Percentiles rank a stretch among this genome's conserved stretches.
Evolutionary conservation across 2,888 invertebrate species (phyloP).

Genomic region (Drepana falcataria): DNA sequence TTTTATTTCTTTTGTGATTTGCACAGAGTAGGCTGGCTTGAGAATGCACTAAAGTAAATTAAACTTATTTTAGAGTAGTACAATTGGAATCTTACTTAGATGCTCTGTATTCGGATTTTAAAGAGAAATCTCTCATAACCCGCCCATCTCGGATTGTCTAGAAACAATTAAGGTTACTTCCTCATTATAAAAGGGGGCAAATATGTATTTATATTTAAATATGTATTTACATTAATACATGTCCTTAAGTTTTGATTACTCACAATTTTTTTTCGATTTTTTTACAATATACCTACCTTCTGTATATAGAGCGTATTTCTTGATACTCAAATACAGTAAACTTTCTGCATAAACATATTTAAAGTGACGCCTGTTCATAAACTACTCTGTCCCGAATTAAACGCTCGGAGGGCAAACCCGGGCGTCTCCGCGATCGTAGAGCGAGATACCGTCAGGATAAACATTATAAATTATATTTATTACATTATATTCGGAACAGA

Average conservation of each 20-base stretch:
- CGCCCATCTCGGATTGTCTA: too few species aligned
- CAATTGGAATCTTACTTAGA: constrained; percentile 9
- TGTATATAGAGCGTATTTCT: too few species aligned
- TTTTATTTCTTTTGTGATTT: constrained; percentile 70
- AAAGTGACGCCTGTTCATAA: not conserved
- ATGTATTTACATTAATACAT: too few species aligned
- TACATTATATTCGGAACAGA: constrained; percentile 64
- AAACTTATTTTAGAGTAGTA: not conserved
- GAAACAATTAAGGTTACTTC: too few species aligned
- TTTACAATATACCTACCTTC: too few species aligned
- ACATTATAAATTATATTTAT: constrained; percentile 77
- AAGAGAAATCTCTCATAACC: too few species aligned
- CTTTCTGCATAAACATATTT: too few species aligned
- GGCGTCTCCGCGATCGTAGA: constrained; percentile 63
- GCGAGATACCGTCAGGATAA: constrained; percentile 61
- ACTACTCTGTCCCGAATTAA: constrained; percentile 35
- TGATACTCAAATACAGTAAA: too few species aligned
- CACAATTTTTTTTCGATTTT: too few species aligned
- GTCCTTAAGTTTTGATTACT: too few species aligned
- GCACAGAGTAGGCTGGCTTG: constrained; percentile 34
- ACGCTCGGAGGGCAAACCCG: constrained; percentile 37
- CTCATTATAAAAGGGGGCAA: too few species aligned
- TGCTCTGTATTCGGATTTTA: not conserved
- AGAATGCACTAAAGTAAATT: constrained; percentile 8
- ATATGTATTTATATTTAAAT: too few species aligned